Conservation (phyloP, 2,113 vertebrate species). For the Dromas ardeola region DNA sequence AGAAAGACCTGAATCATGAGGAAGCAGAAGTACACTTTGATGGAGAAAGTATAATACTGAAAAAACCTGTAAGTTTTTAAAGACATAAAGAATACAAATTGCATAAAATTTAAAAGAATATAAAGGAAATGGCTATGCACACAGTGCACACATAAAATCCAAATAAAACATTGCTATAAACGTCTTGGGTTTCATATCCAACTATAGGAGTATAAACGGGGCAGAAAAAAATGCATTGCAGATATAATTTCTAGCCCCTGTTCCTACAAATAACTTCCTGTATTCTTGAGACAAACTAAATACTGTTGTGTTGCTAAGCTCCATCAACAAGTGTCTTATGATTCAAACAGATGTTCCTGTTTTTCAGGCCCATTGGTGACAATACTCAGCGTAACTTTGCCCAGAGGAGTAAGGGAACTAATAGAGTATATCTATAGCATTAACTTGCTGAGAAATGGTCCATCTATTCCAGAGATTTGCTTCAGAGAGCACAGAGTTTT, state of each 20-base stretch:
- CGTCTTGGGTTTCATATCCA: not conserved
- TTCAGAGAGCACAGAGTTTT: constrained; percentile 14
- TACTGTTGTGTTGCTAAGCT: not conserved
- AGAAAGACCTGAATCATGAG: not conserved
- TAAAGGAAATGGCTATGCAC: not conserved
- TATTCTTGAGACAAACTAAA: not conserved
- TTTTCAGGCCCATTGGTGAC: not conserved
- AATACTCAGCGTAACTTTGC: not conserved
- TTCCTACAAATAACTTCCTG: not conserved
- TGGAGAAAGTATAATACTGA: not conserved
- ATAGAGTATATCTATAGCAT: not conserved
- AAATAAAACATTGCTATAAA: not conserved
- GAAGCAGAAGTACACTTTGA: not conserved
- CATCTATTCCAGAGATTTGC: constrained; percentile 3
- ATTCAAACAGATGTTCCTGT: constrained; percentile 37
- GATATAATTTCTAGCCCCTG: not conserved
- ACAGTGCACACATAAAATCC: not conserved
- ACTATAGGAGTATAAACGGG: fast-evolving
- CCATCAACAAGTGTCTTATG: not conserved
- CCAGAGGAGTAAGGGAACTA: constrained; percentile 19
- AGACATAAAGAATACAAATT: not conserved
- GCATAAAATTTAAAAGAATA: not conserved
- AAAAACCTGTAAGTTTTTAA: not conserved
- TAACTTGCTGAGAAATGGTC: constrained; percentile 21
- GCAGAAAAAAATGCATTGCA: not conserved